Evolutionary conservation across 2,113 vertebrate species (phyloP).

Genomic region (Brachyistius frenatus): DNA sequence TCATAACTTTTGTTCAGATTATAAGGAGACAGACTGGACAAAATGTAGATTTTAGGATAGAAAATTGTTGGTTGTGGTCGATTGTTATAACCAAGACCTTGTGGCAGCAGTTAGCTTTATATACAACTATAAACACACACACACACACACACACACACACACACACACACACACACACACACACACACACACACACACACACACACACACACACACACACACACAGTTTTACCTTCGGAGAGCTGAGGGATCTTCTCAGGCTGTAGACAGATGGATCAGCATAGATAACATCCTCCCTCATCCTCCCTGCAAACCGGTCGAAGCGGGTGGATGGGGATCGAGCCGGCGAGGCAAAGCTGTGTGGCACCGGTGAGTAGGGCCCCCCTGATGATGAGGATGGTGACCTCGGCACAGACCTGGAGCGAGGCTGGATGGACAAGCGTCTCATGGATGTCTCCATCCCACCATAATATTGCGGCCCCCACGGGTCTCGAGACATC

Average conservation of each 20-base stretch:
- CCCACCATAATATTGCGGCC: slow-evolving; percentile 80
- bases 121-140: no score
- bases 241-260: slow-evolving; percentile 92
- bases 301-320: slow-evolving; percentile 81
- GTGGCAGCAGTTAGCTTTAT: no score
- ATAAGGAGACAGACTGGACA: no score
- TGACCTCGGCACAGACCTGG: slow-evolving; percentile 93
- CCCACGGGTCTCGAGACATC: slow-evolving; percentile 72
- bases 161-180: background rate
- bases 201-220: background rate
- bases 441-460: slow-evolving; percentile 89
- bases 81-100: no score
- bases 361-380: slow-evolving; percentile 84
- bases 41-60: no score
- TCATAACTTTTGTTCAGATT: no score
- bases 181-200: no score
- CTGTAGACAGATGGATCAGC: slow-evolving; percentile 88
- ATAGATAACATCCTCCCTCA: slow-evolving; percentile 88
- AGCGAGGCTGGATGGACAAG: slow-evolving; percentile 93
- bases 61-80: no score
- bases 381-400: slow-evolving; percentile 89
- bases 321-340: slow-evolving; percentile 90
- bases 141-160: background rate
- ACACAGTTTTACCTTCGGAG: slow-evolving; percentile 88
- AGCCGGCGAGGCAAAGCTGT: slow-evolving; percentile 89